Base-by-base conservation (phyloP, 1,140 invertebrate species). In the Drosophila ogumai region DNA sequence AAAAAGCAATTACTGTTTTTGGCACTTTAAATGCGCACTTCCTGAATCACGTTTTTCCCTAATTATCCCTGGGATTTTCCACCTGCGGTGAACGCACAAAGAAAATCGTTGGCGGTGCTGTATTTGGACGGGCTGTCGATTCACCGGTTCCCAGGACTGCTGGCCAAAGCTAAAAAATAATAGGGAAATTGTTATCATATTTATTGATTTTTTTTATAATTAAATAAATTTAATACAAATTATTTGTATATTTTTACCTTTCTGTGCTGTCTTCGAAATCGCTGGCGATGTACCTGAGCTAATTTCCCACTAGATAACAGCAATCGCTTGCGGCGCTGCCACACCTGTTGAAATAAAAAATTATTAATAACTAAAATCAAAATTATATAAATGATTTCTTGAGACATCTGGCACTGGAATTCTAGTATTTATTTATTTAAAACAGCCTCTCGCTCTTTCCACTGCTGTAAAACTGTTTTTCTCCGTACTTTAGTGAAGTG, bases 31-130 rank as follows among this genome's bases (percentile, higher is more conserved):
- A 72, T 71, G 50, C 66, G 36, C 50, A 46, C 25, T 34, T 10
- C 38, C 36, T 31, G 17, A 38, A 47, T 59, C 65, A 69, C 32
- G 47, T 32, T 17, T 47, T 40, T n/a, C 7, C 4, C 10, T 32
- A n/a, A 66, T 38, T 55, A 25, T 55, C 15, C 15, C 17, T n/a
- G 15, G n/a, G 38, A 12, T 7, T 36, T 31, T 31, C 54, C 31
- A 36, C 44, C 10, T 54, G 38, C 6, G 43, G 15, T 1, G 65
- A 10, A 9, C 47, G 61, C 46, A 90, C 49, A 34, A 72, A n/a
- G 43, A 85, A 90, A 10, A 90, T 64, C 1, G 59, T 58, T 9
- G 85, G 55, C 7, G 85, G 85, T 9, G 85, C 85, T n/a, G 86
- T 90, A 13, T 47, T 41, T 0, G 85, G 85, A 10, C 85, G 71